Evolutionary conservation across 2,888 invertebrate species (phyloP), one percentile per base, ranked within the genome.

Genomic region (Drosophila seclusa): DNA sequence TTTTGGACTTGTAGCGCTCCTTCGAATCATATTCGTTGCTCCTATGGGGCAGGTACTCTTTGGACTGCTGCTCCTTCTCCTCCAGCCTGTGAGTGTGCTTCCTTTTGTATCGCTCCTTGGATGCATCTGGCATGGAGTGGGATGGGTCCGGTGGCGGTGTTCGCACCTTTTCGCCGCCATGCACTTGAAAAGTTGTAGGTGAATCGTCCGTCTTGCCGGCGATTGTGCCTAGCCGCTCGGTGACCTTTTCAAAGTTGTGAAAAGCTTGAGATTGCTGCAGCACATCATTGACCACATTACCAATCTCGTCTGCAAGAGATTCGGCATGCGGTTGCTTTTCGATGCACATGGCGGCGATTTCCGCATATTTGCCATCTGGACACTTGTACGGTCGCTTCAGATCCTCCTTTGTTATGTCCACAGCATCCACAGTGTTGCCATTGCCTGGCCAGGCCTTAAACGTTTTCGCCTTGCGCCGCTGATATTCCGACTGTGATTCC

Each of bases 401-500:
- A 31, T 91, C 90, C 8, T 74, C 68, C 13, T 90, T 84, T 7
- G 80, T 86, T 4, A 91, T 89, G 6, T 89, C 83, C 3, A 91
- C 75, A 0, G 83, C 74, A 52, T 89, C 76, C 7, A 83, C 55
- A 7, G 72, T 59, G 57, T 91, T 76, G 5, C 90, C 92, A 72
- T 90, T 87, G 10, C 91, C 92, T 0, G 89, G 34, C 91, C 91
- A 91, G 24, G 87, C 90, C 52, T 90, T 92, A 13, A 91, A 86
- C 1, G 76, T 84, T 52, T 90, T 90, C 2, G 57, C 38, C 36
- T 58, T 72, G 32, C 75, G 38, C 4, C 58, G 42, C 7, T 65
- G 65, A 13, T 24, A 10, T 13, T 61, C 21, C 16, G 45, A 24
- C 2, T 24, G 68, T 13, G 65, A 27, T 18, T 42, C 27, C 8